These are phyloP conservation scores for Papilio polyxenes DNA, from an alignment of 1,140 invertebrate species.

Conservation along the genomic window DNA sequence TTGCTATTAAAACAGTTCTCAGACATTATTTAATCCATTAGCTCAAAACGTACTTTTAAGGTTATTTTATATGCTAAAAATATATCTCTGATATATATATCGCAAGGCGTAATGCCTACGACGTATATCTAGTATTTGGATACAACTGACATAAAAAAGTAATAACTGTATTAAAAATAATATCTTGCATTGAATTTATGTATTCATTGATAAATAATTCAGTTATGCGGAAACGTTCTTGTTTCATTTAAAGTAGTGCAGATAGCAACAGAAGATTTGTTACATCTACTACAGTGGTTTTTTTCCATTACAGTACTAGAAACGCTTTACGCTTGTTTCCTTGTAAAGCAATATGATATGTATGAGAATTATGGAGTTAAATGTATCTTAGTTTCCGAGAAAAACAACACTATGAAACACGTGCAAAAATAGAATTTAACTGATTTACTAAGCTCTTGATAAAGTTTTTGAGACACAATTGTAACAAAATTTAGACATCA, in stretches of 20 bases:
- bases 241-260: constrained; percentile 9
- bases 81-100: not conserved
- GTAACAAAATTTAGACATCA: not conserved
- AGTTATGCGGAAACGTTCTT: not conserved
- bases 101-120: not conserved
- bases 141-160: not conserved
- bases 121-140: not conserved
- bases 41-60: no score
- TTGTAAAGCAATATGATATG: constrained; percentile 37
- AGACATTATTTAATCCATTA: no score
- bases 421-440: not conserved
- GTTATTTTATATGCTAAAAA: not conserved
- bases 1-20: no score
- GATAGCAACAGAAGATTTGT: not conserved
- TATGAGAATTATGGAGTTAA: constrained; percentile 11
- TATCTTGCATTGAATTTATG: not conserved
- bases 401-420: not conserved
- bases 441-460: not conserved
- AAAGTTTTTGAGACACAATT: not conserved
- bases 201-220: not conserved
- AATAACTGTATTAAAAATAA: not conserved
- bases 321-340: constrained; percentile 41
- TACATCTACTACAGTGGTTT: constrained; percentile 36
- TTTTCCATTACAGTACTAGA: constrained; percentile 43
- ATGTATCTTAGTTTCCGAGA: constrained; percentile 1